A percentile compares a stretch with the other conserved stretches of the same genome.
Conservation (phyloP, 1,140 invertebrate species). For the Aphidius ervi region DNA sequence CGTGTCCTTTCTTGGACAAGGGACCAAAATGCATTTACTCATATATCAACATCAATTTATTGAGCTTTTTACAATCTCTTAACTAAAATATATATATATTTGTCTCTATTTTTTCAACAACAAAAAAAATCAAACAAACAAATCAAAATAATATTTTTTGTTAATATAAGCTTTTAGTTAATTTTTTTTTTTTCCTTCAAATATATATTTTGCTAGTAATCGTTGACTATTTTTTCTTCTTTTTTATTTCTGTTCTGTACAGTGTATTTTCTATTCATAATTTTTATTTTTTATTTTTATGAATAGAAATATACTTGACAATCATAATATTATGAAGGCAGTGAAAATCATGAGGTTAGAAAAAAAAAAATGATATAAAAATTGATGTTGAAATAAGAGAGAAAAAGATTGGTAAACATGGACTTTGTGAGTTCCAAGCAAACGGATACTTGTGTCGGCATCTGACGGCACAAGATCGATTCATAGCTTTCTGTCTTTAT, state of each 20-base stretch:
- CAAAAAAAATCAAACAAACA: too few relatives aligned
- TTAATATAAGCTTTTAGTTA: too few relatives aligned
- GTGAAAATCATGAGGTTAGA: not conserved
- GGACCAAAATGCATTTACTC: conserved; percentile 44
- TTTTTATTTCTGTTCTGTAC: not conserved
- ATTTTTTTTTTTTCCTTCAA: too few relatives aligned
- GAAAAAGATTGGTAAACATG: conserved; percentile 15
- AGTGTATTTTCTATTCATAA: not conserved
- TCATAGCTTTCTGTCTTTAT: conserved; percentile 6
- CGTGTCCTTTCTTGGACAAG: conserved; percentile 36
- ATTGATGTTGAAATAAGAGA: conserved; percentile 1
- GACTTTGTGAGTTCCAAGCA: not conserved
- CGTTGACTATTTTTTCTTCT: too few relatives aligned
- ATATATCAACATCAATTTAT: conserved; percentile 27
- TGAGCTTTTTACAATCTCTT: conserved; percentile 32
- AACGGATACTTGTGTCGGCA: conserved; percentile 33
- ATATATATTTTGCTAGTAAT: too few relatives aligned
- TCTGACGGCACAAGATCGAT: conserved; percentile 28
- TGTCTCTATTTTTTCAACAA: too few relatives aligned
- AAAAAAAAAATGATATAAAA: not conserved
- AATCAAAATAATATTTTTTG: too few relatives aligned
- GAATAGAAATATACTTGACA: conserved; percentile 10
- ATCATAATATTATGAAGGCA: conserved; percentile 13
- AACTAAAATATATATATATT: too few relatives aligned
- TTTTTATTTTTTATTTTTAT: conserved; percentile 7